Evolutionary conservation across 2,797 vertebrate species (phyloP), one percentile per base, ranked within the genome.

Genomic region (Alcedo atthis): DNA sequence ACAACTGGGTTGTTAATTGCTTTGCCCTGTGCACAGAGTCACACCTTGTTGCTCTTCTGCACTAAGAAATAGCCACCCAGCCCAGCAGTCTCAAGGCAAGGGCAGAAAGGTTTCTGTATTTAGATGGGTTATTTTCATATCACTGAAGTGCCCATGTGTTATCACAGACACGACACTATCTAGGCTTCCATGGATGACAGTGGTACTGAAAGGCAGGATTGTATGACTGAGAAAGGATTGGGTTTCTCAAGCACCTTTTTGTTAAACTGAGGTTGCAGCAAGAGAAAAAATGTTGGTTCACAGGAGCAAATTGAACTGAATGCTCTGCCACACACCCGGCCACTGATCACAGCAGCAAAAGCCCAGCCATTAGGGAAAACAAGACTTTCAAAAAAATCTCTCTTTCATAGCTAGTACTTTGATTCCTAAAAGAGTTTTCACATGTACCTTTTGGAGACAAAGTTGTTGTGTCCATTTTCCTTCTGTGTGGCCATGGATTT

Each of bases 1-100:
- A 48, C 86, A 90, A 94, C 94, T 78, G 93, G 61, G 79, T 76
- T 92, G 33, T 69, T 92, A 54, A 89, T 62, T 87, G 90, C 88
- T 87, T 66, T 80, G 75, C 57, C 54, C 90, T 62, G 75, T 16
- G 71, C 85, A 40, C 53, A 43, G 46, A 70, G 73, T 73, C 87
- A 75, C 90, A 89, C 84, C 93, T 82, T 91, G 57, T 0, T 68
- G 69, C 73, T 94, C 58, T 51, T 78, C 69, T 81, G 69, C 71
- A 77, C 35, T 32, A 58, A 64, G 85, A n/a, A 91, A 48, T 3
- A 35, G 78, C 76, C 66, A 66, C 66, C 43, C 81, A 82, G 75
- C 40, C 81, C 88, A 58, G 85, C 30, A 75, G 85, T 49, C 54
- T 43, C 43, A 2, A 42, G 80, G 57, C 30, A 43, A 45, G 61